These are phyloP conservation scores for Apistogramma diplotaenia DNA, from an alignment of 2,113 vertebrate species.

Conservation along the genomic window DNA sequence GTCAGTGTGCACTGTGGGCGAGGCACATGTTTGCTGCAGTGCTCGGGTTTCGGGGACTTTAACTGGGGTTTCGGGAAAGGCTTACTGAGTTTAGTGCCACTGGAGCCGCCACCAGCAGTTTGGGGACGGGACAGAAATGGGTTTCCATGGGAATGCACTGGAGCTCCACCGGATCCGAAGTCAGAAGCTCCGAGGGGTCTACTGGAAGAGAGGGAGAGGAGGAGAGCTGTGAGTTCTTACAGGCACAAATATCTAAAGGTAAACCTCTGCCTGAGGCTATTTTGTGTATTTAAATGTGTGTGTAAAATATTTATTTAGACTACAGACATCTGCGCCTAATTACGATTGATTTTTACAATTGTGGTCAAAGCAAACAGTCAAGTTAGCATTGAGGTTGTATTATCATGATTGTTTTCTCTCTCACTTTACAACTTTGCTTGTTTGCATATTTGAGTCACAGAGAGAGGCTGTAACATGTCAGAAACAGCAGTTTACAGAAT, in stretches of 20 bases:
- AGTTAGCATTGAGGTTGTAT: neutral
- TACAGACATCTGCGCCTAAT: neutral
- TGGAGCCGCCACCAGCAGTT: slow-evolving; percentile 79
- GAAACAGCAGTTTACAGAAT: neutral
- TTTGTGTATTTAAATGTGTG: neutral
- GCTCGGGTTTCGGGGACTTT: slow-evolving; percentile 62
- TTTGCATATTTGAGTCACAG: neutral
- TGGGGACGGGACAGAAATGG: slow-evolving; percentile 85
- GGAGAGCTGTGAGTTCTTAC: neutral
- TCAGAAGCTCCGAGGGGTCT: slow-evolving; percentile 89
- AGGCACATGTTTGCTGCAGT: slow-evolving; percentile 78
- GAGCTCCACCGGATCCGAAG: slow-evolving; percentile 83
- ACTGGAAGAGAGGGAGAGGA: slow-evolving; percentile 67
- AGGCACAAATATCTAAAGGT: slow-evolving; percentile 1
- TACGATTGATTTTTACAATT: neutral
- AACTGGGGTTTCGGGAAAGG: slow-evolving; percentile 87
- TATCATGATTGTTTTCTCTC: neutral
- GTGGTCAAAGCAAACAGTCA: neutral
- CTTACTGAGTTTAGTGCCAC: slow-evolving; percentile 89
- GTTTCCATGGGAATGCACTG: slow-evolving; percentile 86
- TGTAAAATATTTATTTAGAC: neutral
- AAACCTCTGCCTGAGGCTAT: neutral
- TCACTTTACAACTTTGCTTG: neutral
- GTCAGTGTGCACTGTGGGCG: slow-evolving; percentile 60
- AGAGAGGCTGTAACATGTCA: neutral